Evolutionary conservation across 2,797 vertebrate species (phyloP).

Genomic region (Acropternis orthonyx): DNA sequence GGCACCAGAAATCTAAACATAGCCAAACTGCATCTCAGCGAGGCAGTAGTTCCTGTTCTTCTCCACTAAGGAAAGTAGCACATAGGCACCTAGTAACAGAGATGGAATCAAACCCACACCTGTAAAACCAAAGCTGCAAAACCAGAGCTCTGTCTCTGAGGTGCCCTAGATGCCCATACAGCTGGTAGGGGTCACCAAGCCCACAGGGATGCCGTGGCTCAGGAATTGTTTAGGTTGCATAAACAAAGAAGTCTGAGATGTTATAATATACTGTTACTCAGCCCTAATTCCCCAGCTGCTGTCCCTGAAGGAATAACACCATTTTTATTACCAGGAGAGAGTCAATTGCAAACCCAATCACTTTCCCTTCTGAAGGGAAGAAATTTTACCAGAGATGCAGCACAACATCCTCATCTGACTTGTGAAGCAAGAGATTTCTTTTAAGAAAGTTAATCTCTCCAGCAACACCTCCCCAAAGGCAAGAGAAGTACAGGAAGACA

Average conservation of each 20-base stretch:
- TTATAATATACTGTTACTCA: not conserved
- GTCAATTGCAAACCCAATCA: not conserved
- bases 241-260: not conserved
- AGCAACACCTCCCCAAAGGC: not conserved
- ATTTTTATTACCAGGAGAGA: not conserved
- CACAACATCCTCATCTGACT: not conserved
- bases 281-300: not conserved
- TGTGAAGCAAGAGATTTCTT: not conserved
- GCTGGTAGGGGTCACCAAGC: not conserved
- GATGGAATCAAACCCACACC: not conserved
- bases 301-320: not conserved
- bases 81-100: not conserved
- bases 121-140: not conserved
- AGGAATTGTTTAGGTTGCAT: not conserved
- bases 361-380: not conserved
- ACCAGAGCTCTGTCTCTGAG: not conserved
- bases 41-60: not conserved
- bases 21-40: not conserved
- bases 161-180: not conserved
- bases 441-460: not conserved
- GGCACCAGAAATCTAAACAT: not conserved
- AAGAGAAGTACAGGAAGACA: not conserved
- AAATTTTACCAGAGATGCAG: not conserved
- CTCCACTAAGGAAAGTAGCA: not conserved
- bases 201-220: fast-evolving